Base-by-base conservation (phyloP, 2,113 vertebrate species). In the Nycticorax nycticorax region DNA sequence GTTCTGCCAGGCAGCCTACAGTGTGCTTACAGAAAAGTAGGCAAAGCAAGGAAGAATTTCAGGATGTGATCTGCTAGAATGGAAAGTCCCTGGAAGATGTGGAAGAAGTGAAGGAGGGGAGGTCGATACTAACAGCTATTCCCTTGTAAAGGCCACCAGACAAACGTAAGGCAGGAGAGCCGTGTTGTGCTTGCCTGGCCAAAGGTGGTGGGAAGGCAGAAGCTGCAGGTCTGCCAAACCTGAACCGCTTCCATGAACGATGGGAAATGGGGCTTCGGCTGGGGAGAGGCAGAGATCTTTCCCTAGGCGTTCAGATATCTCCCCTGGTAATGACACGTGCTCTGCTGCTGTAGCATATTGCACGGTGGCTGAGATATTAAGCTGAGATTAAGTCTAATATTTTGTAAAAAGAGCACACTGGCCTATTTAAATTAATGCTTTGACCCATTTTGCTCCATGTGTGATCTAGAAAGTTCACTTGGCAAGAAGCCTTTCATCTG, bases 341-440 rank as follows among this genome's bases (percentile, higher is more conserved):
- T 24, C 62, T 60, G 77, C 80, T 89, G 86, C 66, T 87, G 74
- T 45, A 73, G 80, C 62, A 30, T 57, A 41, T 56, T 60, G 68
- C 57, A 32, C 2, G 2, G 71, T 89, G 67, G 33, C 79, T 90
- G 89, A 93, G 74, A 88, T 95, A 45, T 13, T 95, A 96, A 96
- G 89, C 66, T 85, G 89, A 96, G 92, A 91, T 95, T 95, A 96
- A 83, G 57, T 69, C 76, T 95, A 85, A 76, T 92, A 82, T 91
- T 95, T 95, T 82, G 73, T 93, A 81, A 89, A 93, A 93, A 93
- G 80, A 94, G 64, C 86, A 62, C 69, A 50, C 43, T 96, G 94
- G 53, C 95, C 91, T 96, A 89, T 84, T 96, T 97, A 95, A 87
- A 94, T 87, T 94, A 96, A 85, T 93, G 73, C 90, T 93, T 84